Conservation (phyloP, 92 coral and sea anemone genomes). For the Zoanthus gigantus region DNA sequence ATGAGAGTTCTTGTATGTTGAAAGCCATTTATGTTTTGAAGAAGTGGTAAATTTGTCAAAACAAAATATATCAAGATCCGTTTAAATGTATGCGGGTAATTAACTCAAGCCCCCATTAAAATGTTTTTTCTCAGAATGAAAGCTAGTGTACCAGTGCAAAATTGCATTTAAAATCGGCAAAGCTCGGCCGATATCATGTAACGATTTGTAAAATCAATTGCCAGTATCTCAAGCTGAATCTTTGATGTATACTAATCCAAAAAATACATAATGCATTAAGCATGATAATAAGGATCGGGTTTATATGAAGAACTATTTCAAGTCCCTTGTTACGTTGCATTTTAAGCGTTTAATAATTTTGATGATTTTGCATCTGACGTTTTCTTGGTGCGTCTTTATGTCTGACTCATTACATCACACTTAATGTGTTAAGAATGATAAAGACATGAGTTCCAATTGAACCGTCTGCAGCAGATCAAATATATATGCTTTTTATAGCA, state of each 20-base stretch:
- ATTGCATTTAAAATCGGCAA: neutral
- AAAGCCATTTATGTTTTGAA: constrained; percentile 5
- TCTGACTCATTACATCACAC: neutral
- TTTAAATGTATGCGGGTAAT: constrained; percentile 8
- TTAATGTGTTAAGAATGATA: neutral
- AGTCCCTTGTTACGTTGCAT: neutral
- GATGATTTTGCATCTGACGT: neutral
- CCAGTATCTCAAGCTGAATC: neutral
- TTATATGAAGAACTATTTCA: neutral
- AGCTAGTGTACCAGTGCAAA: neutral
- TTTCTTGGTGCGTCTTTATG: neutral
- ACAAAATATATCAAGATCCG: constrained; percentile 3
- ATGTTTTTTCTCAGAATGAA: neutral
- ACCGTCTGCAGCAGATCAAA: too few species aligned
- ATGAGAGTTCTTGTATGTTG: neutral
- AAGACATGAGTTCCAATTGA: too few species aligned
- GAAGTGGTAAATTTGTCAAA: neutral
- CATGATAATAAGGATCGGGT: neutral
- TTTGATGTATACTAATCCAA: neutral
- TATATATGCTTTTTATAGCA: neutral
- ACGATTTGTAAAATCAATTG: neutral
- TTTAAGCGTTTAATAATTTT: neutral
- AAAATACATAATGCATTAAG: constrained; percentile 5
- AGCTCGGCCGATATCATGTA: neutral
- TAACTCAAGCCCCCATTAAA: neutral